Conservation (phyloP, 2,888 invertebrate genomes). For the Agonopterix arenella region DNA sequence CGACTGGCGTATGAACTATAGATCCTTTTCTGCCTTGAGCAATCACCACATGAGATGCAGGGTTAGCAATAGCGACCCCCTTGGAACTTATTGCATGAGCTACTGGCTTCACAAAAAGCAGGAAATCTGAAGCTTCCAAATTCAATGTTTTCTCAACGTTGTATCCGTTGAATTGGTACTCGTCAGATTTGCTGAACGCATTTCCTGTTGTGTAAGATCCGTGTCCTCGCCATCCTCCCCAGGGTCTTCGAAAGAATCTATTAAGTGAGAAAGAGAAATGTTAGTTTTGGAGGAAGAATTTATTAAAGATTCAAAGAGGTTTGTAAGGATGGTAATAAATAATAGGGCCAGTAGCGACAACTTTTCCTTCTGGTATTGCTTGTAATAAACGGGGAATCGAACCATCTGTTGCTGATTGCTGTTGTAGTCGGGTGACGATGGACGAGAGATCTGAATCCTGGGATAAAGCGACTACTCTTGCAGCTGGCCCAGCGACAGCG, state of each 20-base stretch:
- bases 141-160: constrained; percentile 28
- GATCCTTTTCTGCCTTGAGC: constrained; percentile 77
- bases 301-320: constrained; percentile 18
- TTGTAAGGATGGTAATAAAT: constrained; percentile 79
- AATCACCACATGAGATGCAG: constrained; percentile 80
- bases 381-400: constrained; percentile 52
- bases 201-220: constrained; percentile 22
- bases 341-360: constrained; percentile 85
- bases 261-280: constrained; percentile 44
- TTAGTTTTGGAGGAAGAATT: constrained; percentile 5
- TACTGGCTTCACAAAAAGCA: constrained; percentile 75
- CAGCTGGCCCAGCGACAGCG: constrained; percentile 86
- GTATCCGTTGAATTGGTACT: constrained; percentile 47
- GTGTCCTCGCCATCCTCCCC: constrained; percentile 25
- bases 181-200: constrained; percentile 30
- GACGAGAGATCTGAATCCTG: constrained; percentile 77
- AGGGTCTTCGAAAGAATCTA: constrained; percentile 46
- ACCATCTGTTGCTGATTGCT: constrained; percentile 45
- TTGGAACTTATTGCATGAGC: constrained; percentile 80
- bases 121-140: constrained; percentile 33
- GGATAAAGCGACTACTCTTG: constrained; percentile 82
- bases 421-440: constrained; percentile 60
- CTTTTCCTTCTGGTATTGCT: constrained; percentile 79
- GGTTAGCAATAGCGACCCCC: constrained; percentile 83
- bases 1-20: constrained; percentile 81